These are phyloP conservation scores for Drosophila multiciliata DNA, from an alignment of 2,888 invertebrate genomes.

Conservation along the genomic window DNA sequence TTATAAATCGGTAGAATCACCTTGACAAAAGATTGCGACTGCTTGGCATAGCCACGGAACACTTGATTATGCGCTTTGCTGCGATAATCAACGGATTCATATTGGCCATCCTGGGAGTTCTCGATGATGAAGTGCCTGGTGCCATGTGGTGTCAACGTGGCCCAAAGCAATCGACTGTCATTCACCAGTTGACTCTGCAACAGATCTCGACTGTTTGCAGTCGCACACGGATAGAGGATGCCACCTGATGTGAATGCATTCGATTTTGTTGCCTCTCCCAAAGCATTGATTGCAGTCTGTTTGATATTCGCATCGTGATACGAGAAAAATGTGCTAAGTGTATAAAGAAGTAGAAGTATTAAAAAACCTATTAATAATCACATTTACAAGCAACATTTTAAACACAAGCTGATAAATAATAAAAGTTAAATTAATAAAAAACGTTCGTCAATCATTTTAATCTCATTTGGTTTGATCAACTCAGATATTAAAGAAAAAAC, in stretches of 20 bases:
- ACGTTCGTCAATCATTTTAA: background rate
- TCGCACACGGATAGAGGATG: slow-evolving; percentile 87
- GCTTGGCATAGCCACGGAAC: slow-evolving; percentile 82
- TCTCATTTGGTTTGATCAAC: background rate
- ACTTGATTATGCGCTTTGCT: slow-evolving; percentile 78
- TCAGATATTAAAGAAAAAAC: background rate
- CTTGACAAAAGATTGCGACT: slow-evolving; percentile 81
- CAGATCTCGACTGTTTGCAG: slow-evolving; percentile 85
- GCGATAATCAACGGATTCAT: slow-evolving; percentile 88
- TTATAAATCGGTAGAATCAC: slow-evolving; percentile 49
- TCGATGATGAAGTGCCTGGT: slow-evolving; percentile 90
- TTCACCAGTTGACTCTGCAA: slow-evolving; percentile 86
- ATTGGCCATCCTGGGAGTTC: slow-evolving; percentile 88
- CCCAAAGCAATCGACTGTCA: slow-evolving; percentile 91
- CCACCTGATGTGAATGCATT: slow-evolving; percentile 86
- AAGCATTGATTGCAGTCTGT: slow-evolving; percentile 87
- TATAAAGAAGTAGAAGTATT: background rate
- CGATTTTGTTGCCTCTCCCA: slow-evolving; percentile 86
- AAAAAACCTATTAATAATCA: background rate
- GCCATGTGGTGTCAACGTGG: slow-evolving; percentile 92
- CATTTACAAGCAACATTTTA: background rate
- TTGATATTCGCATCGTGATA: slow-evolving; percentile 85
- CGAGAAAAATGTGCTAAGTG: slow-evolving; percentile 82
- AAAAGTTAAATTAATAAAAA: background rate
- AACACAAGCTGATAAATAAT: too few relatives aligned